Conservation (phyloP, 2,113 vertebrate species). For the Protomyctophum bolini region DNA sequence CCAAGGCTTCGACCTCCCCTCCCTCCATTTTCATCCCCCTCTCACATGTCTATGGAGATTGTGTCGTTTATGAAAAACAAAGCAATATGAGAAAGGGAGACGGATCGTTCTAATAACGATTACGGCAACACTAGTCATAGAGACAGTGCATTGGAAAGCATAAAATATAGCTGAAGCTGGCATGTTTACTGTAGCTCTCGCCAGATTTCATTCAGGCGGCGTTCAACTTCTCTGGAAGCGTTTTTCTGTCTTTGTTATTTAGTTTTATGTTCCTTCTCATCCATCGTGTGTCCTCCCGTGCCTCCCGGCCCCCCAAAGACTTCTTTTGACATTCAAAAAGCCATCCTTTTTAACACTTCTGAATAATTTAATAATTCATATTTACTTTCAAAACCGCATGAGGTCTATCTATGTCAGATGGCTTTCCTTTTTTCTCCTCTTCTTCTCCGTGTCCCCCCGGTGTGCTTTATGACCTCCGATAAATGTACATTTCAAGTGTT, state of each 20-base stretch:
- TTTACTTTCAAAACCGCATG: conserved; percentile 43
- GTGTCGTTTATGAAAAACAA: conserved; percentile 37
- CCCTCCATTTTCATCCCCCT: background rate
- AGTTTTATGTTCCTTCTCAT: conserved; percentile 16
- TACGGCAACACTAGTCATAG: conserved; percentile 17
- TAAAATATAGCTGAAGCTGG: conserved; percentile 45
- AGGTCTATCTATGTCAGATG: conserved; percentile 32
- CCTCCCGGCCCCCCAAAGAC: conserved; percentile 43
- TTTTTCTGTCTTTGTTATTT: conserved; percentile 36
- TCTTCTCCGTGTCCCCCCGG: no score
- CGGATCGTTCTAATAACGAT: conserved; percentile 67
- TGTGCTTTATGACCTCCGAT: no score
- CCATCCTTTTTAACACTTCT: conserved; percentile 52
- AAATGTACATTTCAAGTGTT: no score
- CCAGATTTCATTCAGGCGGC: conserved; percentile 33
- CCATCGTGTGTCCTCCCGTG: conserved; percentile 24
- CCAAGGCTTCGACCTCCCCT: background rate
- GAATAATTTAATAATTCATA: conserved; percentile 69
- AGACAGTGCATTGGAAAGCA: conserved; percentile 37
- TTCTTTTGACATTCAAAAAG: conserved; percentile 62
- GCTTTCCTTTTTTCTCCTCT: background rate
- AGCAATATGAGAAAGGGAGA: conserved; percentile 48
- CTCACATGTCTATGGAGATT: conserved; percentile 30
- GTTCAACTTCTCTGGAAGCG: conserved; percentile 16
- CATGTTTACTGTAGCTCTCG: conserved; percentile 58